Evolutionary conservation across 2,888 invertebrate species (phyloP), one percentile per base, ranked within the genome.

Genomic region (Amphipyra tragopoginis): DNA sequence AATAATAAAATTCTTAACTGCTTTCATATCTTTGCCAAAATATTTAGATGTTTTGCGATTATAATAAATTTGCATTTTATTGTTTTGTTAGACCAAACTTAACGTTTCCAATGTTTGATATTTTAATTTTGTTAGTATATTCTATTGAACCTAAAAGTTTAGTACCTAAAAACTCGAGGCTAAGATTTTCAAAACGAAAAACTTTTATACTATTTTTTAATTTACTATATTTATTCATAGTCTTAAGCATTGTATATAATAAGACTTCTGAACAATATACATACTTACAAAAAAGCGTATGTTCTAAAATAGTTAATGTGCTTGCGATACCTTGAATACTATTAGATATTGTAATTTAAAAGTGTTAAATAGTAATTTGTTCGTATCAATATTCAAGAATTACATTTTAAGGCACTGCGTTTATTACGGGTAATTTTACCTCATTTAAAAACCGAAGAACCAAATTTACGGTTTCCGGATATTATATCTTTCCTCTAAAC

Each of bases 281-380:
- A 85, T 85, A 84, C 75, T 77, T 74, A 79, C 62, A 77, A 85
- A 86, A 91, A 94, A 93, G 94, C 94, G 94, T 88, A 85, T 80
- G 93, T 94, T 94, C 94, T 94, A 94, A 94, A 94, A 85, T 93
- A 94, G 92, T 85, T 91, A 89, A 87, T 85, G 84, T 90, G 88
- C 89, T 90, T 86, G 82, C 82, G 67, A 79, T 80, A 74, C 70
- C 58, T 84, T 77, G 43, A 72, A 69, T 72, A 81, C 71, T 72
- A 59, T 75, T 72, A 74, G 65, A 70, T 65, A 65, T 72, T 77
- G 64, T 75, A 67, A 57, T 57, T 65, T 36, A 49, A 71, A 54
- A 64, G 58, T 52, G 36, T 61, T 62, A 65, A 51, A 51, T 60
- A 50, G 15, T 52, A 53, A 21, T 21, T 47, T 56, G 56, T 54